Percentiles rank a stretch among this genome's conserved stretches.
phyloP scores from a whole-genome alignment of 2,113 vertebrate species.

The Equus przewalskii region DNA sequence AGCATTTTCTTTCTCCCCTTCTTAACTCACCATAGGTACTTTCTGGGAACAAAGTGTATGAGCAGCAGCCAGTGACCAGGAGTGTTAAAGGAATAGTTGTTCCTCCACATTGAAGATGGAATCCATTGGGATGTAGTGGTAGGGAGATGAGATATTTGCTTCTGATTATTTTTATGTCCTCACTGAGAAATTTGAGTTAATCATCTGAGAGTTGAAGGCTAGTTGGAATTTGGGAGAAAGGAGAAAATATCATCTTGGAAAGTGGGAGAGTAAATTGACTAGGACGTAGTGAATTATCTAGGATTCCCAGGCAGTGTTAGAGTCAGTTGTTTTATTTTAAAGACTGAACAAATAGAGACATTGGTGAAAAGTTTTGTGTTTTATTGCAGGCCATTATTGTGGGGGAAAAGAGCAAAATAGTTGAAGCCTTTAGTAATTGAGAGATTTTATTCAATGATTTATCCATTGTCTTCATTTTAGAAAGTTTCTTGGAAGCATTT shows the following conservation, averaged over 20 bases:
- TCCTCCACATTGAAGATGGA: background rate
- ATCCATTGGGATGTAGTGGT: background rate
- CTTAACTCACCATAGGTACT: background rate
- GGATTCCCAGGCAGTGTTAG: background rate
- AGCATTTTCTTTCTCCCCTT: background rate
- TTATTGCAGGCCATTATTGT: background rate
- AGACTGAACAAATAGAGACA: background rate
- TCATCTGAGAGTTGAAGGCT: background rate
- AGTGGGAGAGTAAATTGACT: background rate
- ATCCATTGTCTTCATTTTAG: background rate
- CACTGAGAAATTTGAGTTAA: background rate
- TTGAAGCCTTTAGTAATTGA: background rate
- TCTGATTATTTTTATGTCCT: background rate
- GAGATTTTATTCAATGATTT: background rate
- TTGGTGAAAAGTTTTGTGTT: background rate
- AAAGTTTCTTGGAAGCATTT: background rate
- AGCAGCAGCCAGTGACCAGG: background rate
- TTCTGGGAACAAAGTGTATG: background rate
- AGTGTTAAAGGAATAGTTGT: background rate
- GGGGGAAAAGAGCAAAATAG: background rate
- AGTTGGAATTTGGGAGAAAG: background rate
- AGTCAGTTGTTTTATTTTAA: background rate
- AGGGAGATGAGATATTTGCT: background rate
- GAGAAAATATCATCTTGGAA: background rate
- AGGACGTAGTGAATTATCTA: background rate